Percentiles rank a stretch among this genome's conserved stretches.
These are phyloP conservation scores for Plecturocebus donacophilus DNA, from an alignment of 2,113 vertebrate genomes.

Conservation along the genomic window DNA sequence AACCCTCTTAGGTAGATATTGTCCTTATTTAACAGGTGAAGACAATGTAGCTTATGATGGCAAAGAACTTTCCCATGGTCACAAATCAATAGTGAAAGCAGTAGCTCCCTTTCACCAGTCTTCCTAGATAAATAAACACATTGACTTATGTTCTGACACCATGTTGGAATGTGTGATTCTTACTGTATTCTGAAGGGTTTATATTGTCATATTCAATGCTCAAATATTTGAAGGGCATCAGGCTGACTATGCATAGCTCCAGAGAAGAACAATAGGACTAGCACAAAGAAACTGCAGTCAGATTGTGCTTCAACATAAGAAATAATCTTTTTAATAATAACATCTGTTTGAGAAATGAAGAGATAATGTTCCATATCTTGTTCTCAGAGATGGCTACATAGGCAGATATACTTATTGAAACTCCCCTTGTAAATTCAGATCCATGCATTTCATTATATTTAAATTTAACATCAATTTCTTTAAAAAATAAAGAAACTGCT, in stretches of 20 bases:
- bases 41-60: neutral
- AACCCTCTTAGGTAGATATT: neutral
- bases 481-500: neutral
- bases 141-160: neutral
- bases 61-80: neutral
- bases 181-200: neutral
- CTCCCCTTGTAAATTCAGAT: neutral
- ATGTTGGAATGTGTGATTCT: neutral
- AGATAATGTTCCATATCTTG: neutral
- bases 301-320: neutral
- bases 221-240: neutral
- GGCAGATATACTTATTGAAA: neutral
- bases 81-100: neutral
- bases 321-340: neutral
- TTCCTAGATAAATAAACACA: neutral
- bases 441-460: neutral
- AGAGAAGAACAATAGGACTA: neutral
- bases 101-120: neutral
- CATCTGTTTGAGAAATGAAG: neutral
- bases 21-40: neutral
- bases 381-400: neutral
- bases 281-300: neutral
- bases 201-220: neutral
- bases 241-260: neutral
- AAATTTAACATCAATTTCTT: conserved; percentile 18